Percentiles rank a stretch among this genome's conserved stretches.
Conservation (phyloP, 2,888 invertebrate genomes). For the Apotomis betuletana region DNA sequence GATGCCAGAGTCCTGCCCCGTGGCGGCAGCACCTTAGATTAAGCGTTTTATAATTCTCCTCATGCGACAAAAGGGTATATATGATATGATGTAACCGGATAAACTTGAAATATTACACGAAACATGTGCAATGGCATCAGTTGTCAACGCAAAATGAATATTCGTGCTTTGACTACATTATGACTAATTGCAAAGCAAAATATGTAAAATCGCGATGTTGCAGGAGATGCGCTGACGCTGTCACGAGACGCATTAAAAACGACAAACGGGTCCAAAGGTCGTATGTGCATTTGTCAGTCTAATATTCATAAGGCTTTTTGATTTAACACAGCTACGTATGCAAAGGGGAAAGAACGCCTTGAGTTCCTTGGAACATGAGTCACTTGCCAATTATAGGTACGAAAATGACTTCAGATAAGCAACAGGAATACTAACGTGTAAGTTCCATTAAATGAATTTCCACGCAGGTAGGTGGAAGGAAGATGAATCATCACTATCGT, state of each 20-base stretch:
- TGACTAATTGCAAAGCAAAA: conserved; percentile 28
- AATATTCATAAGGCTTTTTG: not conserved
- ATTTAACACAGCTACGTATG: not conserved
- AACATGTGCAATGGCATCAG: not conserved
- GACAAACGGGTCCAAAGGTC: not conserved
- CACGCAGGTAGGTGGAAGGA: not conserved
- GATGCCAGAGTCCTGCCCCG: too few species aligned
- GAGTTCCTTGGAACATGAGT: conserved; percentile 28
- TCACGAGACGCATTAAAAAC: conserved; percentile 7
- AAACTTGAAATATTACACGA: not conserved
- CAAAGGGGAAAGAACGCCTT: conserved; percentile 13
- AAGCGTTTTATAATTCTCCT: too few species aligned
- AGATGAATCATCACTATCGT: conserved; percentile 3
- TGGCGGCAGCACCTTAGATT: too few species aligned
- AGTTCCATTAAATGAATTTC: not conserved
- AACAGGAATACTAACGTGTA: conserved; percentile 4
- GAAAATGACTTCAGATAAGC: conserved; percentile 15
- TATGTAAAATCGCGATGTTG: conserved; percentile 20
- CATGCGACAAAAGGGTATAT: not conserved
- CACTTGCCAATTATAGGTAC: conserved; percentile 30
- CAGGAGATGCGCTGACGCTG: conserved; percentile 18
- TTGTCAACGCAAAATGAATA: not conserved
- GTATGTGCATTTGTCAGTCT: not conserved
- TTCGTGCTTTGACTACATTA: conserved; percentile 23
- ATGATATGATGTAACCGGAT: not conserved